Evolutionary conservation across 2,113 vertebrate genomes (phyloP), one percentile per base, ranked within the genome.

Genomic region (Hemicordylus capensis): DNA sequence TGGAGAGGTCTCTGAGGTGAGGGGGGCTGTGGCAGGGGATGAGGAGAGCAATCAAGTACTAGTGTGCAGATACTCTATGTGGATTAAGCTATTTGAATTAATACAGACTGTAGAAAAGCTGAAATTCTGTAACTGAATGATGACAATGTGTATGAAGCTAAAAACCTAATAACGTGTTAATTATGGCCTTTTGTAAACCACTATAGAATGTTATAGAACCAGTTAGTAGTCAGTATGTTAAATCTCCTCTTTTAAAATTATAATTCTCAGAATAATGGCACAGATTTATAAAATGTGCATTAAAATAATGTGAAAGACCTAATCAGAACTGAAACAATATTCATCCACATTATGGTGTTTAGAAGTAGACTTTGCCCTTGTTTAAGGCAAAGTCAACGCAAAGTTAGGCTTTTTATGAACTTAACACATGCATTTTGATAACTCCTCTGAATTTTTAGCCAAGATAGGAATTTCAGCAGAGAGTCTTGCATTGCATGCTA

Each of bases 401-500:
- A n/a, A n/a, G 84, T 88, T 81, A 87, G 67, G 67, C 89, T 54
- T 28, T 77, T 28, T 58, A 72, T 34, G 20, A 61, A 66, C 46
- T 85, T 77, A 51, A 12, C 58, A 56, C 58, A 42, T 85, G 67
- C 81, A 88, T 76, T 78, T 72, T 93, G 58, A 73, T 56, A 85
- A 77, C 90, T 93, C 84, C 26, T 77, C 81, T 69, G 28, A 77
- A 86, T 91, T 85, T 91, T 90, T 84, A 90, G 51, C 72, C 69
- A 76, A 90, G 69, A 72, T 83, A 89, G 92, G 89, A 93, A 93
- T 91, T 89, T 58, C 59, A 83, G 82, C 89, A 85, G n/a, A 64
- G 86, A 92, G 88, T 93, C 94, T 96, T 93, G 88, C 81, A 95
- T 95, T 95, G 90, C 91, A 87, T 92, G 95, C 90, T 93, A 95